phyloP scores from a whole-genome alignment of 2,113 vertebrate species.

The Anser cygnoides region DNA sequence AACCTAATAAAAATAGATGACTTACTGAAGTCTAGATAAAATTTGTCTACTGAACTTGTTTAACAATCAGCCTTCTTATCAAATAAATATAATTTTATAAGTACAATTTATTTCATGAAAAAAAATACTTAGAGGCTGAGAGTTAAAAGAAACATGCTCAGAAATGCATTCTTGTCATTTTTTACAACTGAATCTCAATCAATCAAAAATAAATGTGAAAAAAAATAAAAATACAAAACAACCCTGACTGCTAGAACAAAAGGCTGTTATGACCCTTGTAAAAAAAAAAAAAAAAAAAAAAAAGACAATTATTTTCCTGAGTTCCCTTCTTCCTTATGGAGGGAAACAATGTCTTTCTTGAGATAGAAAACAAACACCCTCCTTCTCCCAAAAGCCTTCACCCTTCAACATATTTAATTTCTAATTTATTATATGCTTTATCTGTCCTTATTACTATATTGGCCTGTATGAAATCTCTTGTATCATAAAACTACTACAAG shows the following conservation, averaged over 20 bases:
- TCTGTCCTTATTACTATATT: neutral
- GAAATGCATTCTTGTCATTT: neutral
- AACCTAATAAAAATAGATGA: neutral
- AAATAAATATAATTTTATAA: neutral
- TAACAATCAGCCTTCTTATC: neutral
- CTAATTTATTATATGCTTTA: neutral
- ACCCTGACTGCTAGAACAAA: neutral
- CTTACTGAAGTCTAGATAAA: neutral
- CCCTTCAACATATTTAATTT: neutral
- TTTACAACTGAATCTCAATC: neutral
- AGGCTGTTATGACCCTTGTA: neutral
- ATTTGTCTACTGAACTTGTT: neutral
- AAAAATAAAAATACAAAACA: fast-evolving
- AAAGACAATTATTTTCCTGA: neutral
- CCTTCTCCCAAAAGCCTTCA: neutral
- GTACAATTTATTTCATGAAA: neutral
- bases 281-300: neutral
- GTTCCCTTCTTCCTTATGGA: neutral
- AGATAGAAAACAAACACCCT: neutral
- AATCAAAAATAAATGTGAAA: neutral
- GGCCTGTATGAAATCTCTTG: neutral
- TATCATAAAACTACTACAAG: neutral
- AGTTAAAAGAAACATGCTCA: neutral
- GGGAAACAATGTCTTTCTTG: neutral
- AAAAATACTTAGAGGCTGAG: neutral